Evolutionary conservation across 1,140 invertebrate genomes (phyloP).

Genomic region (Lepidurus apus): DNA sequence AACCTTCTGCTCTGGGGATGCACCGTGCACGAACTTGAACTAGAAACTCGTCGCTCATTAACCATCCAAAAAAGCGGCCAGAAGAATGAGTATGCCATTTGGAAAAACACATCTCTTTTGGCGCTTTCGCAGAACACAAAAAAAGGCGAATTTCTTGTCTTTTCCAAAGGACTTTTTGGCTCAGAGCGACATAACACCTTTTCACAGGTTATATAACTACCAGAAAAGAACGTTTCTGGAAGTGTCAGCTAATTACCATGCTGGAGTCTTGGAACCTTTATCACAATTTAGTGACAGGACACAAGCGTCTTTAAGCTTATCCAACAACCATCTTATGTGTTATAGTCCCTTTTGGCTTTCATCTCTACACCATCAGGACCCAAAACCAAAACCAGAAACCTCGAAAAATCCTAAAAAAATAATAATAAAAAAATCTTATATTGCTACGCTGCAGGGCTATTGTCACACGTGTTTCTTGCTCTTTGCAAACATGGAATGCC

Average conservation of each 20-base stretch:
- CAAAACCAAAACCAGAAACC: not conserved
- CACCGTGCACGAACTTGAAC: not conserved
- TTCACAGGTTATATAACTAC: not conserved
- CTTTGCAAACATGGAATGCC: not conserved
- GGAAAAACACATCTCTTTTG: conserved; percentile 14
- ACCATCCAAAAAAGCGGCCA: not conserved
- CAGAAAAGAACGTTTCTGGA: not conserved
- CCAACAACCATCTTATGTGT: not conserved
- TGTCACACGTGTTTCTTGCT: not conserved
- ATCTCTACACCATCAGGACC: not conserved
- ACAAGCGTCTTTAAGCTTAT: not conserved
- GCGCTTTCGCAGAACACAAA: not conserved
- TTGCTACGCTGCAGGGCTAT: not conserved
- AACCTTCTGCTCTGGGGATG: not conserved
- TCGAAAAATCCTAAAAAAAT: not conserved
- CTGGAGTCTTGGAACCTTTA: not conserved
- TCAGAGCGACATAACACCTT: not conserved
- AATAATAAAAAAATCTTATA: not conserved
- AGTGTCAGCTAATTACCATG: conserved; percentile 7
- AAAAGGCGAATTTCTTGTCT: not conserved
- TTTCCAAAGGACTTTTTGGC: not conserved
- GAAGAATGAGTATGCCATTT: not conserved
- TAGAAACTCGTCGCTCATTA: not conserved
- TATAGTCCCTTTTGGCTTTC: not conserved
- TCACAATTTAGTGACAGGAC: conserved; percentile 6